Evolutionary conservation across 2,888 invertebrate genomes (phyloP), one percentile per base, ranked within the genome.

Genomic region (Drosophila kambysellisi): DNA sequence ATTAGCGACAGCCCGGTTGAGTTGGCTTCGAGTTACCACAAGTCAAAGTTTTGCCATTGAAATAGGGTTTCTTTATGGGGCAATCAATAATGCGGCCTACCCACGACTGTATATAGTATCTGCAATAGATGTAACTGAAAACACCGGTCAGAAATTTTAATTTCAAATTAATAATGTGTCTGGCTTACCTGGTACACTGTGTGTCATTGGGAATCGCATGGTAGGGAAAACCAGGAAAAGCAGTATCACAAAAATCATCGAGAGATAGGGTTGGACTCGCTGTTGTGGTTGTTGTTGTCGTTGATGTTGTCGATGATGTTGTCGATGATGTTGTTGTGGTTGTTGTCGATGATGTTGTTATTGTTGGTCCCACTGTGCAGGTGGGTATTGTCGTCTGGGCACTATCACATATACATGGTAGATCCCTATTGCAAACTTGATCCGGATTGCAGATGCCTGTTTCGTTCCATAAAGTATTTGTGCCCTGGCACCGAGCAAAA

Each of bases 401-500:
- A 30, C n/a, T 54, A 32, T 57, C 81, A 46, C 76, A 80, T 30
- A 76, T 73, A 7, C 29, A 1, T 7, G 54, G 48, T 6, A 60
- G 20, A 35, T 53, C 33, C 1, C 4, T 43, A 59, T 67, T 73
- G 64, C 81, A 79, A 30, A 76, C 72, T 3, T 35, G 11, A 2
- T 20, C 48, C 6, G 12, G 15, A 3, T 3, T 6, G 52, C 91
- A 91, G 9, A 33, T 74, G n/a, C 76, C 82, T 0, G 48, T 57
- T 6, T 78, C 51, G 20, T 35, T n/a, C 0, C 79, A 79, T 1
- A 70, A 66, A 0, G 52, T 62, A 2, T 30, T 50, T 25, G 59
- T 60, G 3, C 89, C 89, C 74, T 84, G 54, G 52, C 91, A 91
- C 30, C 91, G 61, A 5, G 83, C 79, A 52, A 78, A 92, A 0